These are phyloP conservation scores for Ascaphus truei DNA, from an alignment of 2,113 vertebrate genomes.

Conservation along the genomic window DNA sequence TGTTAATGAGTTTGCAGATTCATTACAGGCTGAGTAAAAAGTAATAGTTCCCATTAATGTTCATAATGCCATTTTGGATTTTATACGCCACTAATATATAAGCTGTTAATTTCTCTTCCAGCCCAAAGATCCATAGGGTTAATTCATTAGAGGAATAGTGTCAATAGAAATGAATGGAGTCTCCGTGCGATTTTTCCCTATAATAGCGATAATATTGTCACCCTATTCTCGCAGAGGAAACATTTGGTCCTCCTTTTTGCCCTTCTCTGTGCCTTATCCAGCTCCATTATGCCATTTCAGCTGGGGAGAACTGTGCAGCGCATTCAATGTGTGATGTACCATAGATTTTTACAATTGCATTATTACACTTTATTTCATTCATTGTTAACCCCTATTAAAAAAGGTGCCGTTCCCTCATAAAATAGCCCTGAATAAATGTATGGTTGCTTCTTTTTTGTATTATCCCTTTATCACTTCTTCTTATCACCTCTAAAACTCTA, in stretches of 20 bases:
- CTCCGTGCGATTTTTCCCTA: no score
- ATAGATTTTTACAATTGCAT: background rate
- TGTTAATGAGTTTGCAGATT: no score
- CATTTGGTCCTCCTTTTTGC: background rate
- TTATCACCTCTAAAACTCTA: no score
- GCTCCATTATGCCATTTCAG: background rate
- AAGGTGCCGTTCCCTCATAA: no score
- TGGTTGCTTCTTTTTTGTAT: no score
- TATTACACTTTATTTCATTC: no score
- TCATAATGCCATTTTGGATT: background rate
- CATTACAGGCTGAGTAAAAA: no score
- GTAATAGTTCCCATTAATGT: background rate
- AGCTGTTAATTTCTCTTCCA: background rate
- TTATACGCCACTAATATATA: background rate
- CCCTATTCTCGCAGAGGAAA: background rate
- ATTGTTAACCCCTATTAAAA: no score
- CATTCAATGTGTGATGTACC: background rate
- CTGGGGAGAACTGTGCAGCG: background rate
- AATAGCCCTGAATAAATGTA: no score
- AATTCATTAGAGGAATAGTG: no score
- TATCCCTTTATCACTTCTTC: no score
- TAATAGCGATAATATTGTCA: background rate
- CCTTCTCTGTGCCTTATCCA: background rate
- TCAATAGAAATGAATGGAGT: no score
- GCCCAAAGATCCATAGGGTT: background rate